Base-by-base conservation (phyloP, 2,888 invertebrate genomes). In the Lochmaea capreae region DNA sequence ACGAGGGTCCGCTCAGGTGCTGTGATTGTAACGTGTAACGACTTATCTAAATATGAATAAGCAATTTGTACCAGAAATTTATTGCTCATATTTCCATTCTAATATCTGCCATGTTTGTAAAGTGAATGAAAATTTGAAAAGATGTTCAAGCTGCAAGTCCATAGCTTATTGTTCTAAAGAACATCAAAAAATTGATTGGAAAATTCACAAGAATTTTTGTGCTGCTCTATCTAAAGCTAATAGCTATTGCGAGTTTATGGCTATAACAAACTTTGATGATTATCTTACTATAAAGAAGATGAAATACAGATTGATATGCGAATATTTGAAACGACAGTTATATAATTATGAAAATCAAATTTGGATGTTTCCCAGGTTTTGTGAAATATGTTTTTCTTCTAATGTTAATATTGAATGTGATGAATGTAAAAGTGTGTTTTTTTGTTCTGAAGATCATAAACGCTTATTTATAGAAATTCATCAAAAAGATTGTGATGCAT, bases 121-220 rank as follows among this genome's bases (percentile, higher is more conserved):
- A 78, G 67, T 58, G 39, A 33, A 33, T 9, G 49, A 65, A 11
- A 61, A 75, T 57, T 62, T 82, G 67, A 79, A 80, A 76, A 78
- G 93, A 81, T 95, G 95, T 87, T 91, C 92, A 78, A 90, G 92
- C 80, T 95, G 95, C 86, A 92, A 93, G 83, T 87, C 87, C 73
- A 89, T 91, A 67, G 93, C 92, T 86, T 96, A 95, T 86, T 96
- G 95, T 87, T 93, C 92, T 75, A 92, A 91, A 80, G 92, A 92
- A 77, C 95, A 95, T 85, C 95, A 95, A 87, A 91, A 90, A 77
- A 88, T 90, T 80, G 93, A 95, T 85, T 95, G 95, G 95, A 92
- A 91, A 84, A 89, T 88, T 78, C 95, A 96, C 84, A 94, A 92
- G 88, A 87, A 87, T 79, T 88, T 89, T 80, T 93, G 93, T 85